Evolutionary conservation across 2,888 invertebrate species (phyloP).

Genomic region (Oscheius sp.): DNA sequence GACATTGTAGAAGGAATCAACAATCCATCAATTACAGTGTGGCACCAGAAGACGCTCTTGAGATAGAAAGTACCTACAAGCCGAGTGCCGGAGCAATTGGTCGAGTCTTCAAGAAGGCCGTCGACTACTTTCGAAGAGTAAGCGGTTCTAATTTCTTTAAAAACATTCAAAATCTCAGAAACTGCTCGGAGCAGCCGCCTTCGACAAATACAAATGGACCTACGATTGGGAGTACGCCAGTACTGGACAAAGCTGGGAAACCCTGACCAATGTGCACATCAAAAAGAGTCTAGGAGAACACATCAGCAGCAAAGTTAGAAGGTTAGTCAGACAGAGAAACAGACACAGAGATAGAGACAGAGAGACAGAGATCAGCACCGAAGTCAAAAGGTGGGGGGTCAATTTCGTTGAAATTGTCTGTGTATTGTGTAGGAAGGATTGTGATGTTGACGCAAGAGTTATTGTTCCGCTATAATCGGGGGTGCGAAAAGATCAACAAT

Average conservation of each 20-base stretch:
- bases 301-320: constrained; percentile 45
- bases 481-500: background rate
- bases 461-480: background rate
- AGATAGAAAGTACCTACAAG: constrained; percentile 56
- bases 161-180: constrained; percentile 12
- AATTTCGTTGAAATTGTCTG: background rate
- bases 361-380: too few species aligned
- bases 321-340: constrained; percentile 12
- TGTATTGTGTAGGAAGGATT: background rate
- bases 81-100: constrained; percentile 53
- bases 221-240: constrained; percentile 55
- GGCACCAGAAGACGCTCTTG: constrained; percentile 53
- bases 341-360: too few species aligned
- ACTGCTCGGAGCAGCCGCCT: background rate
- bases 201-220: constrained; percentile 43
- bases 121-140: constrained; percentile 48
- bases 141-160: constrained; percentile 19
- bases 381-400: background rate
- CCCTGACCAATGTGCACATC: constrained; percentile 48
- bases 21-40: constrained; percentile 42
- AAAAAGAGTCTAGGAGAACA: constrained; percentile 29
- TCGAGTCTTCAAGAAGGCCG: constrained; percentile 37
- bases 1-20: too few species aligned
- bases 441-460: background rate
- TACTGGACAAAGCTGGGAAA: constrained; percentile 40